These are phyloP conservation scores for Yponomeuta evonymella DNA, from an alignment of 2,888 invertebrate genomes.

Conservation along the genomic window DNA sequence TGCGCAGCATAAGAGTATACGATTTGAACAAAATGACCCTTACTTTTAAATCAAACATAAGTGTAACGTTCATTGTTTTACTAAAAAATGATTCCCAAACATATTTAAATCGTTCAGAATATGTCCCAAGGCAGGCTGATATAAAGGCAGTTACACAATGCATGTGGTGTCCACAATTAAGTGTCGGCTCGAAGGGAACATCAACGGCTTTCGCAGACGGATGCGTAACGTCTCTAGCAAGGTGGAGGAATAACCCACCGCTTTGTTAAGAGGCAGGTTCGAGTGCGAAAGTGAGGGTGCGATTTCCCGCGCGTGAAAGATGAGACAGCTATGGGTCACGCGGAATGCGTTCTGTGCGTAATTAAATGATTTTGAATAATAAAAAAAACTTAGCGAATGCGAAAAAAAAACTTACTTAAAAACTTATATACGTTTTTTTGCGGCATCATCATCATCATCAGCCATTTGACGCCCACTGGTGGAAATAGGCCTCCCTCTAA, in stretches of 20 bases:
- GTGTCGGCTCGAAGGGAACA: conserved; percentile 16
- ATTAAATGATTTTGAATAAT: too few relatives aligned
- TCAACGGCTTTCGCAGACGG: conserved; percentile 11
- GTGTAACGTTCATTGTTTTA: neutral
- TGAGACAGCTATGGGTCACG: too few relatives aligned
- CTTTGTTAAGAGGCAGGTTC: neutral
- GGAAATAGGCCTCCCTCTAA: too few relatives aligned
- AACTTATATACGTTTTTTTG: too few relatives aligned
- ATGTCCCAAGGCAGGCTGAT: neutral
- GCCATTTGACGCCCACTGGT: too few relatives aligned
- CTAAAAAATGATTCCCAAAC: neutral
- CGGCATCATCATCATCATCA: too few relatives aligned
- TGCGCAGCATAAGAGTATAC: too few relatives aligned
- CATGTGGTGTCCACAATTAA: conserved; percentile 25
- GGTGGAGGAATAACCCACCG: conserved; percentile 1
- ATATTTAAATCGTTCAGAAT: conserved; percentile 3
- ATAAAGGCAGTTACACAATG: conserved; percentile 15
- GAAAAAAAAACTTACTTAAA: too few relatives aligned
- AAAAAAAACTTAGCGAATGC: too few relatives aligned
- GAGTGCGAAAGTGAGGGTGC: neutral
- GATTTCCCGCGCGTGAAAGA: neutral
- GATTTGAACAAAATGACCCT: too few relatives aligned
- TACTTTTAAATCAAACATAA: too few relatives aligned
- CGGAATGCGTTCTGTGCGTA: too few relatives aligned
- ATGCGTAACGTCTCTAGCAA: neutral